These are phyloP conservation scores for Nephrotoma guestfalica DNA, from an alignment of 2,888 invertebrate genomes.

Conservation along the genomic window DNA sequence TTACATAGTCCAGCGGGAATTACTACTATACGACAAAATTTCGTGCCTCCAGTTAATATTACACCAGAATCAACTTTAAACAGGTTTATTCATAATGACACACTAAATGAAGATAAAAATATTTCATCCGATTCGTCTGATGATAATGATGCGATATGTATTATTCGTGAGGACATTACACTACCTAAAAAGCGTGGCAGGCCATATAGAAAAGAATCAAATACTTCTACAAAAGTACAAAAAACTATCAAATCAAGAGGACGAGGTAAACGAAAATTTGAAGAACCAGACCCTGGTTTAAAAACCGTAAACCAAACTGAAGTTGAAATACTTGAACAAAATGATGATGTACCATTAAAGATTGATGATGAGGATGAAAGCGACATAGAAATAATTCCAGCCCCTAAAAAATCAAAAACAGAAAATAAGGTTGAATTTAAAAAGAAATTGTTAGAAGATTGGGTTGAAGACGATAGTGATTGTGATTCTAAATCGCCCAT, in stretches of 20 bases:
- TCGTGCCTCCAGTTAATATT: conserved; percentile 15
- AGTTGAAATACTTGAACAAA: conserved; percentile 14
- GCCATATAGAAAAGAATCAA: neutral
- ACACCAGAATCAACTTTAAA: neutral
- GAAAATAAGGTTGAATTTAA: conserved; percentile 31
- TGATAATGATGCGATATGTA: neutral
- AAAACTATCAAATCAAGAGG: neutral
- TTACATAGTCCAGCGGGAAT: conserved; percentile 36
- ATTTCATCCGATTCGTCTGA: conserved; percentile 7
- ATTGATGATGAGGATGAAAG: conserved; percentile 18
- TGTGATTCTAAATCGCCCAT: conserved; percentile 11
- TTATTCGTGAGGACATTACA: neutral
- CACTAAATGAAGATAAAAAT: neutral
- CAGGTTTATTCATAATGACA: neutral
- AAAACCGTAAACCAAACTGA: conserved; percentile 8
- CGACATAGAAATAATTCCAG: conserved; percentile 19
- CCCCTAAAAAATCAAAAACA: conserved; percentile 21
- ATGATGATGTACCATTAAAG: conserved; percentile 20
- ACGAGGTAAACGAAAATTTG: neutral
- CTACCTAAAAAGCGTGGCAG: neutral
- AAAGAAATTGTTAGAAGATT: conserved; percentile 53
- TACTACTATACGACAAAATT: conserved; percentile 28
- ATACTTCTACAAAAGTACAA: neutral
- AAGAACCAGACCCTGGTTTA: neutral
- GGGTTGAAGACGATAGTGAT: conserved; percentile 51